Base-by-base conservation (phyloP, 30 jellyfish, hydroid and myxozoan species). In the Sanderia malayensis region DNA sequence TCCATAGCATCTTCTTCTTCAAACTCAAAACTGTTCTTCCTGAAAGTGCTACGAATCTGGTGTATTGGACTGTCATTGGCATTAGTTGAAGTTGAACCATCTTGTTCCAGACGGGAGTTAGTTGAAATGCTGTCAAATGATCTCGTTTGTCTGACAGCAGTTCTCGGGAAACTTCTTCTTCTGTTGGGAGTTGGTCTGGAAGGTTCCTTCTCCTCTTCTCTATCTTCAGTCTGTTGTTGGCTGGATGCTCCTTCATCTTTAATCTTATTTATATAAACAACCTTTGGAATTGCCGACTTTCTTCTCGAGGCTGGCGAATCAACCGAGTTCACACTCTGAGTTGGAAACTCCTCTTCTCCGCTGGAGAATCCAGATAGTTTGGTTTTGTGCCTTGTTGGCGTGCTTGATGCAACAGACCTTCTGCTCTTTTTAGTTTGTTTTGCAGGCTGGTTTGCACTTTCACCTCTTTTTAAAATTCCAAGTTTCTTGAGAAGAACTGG, bases 291-390 rank as follows among this genome's bases (percentile, higher is more conserved):
- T 0, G 76, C 86, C 0, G 86, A 74, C 34, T 77, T 59, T 29
- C 86, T 62, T 59, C 86, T 58, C 8, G 86, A 44, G 28, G 52
- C 10, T 25, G 76, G 76, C 0, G 86, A 27, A 23, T 75, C 87
- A 13, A 29, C 71, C 22, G 79, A 46, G 10, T 17, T 49, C n/a
- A 68, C 27, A 15, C 52, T 62, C 27, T 31, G 58, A 10, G 29
- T 22, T 0, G 59, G 79, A 34, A 62, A 41, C n/a, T 86, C 94
- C 23, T 87, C 95, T 58, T 80, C 96, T 17, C 77, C 96, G 58
- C 92, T 87, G 23, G 96, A 87, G 44, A 80, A 80, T 25, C 82
- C 90, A 23, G 94, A 83, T 8, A 87, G 63, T 66, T 87, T 87
- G 59, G 90, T 21, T 69, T 37, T 55, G 28, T 44, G 79, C 57